Evolutionary conservation across 2,888 invertebrate species (phyloP).

Genomic region (Frankliniella intonsa): DNA sequence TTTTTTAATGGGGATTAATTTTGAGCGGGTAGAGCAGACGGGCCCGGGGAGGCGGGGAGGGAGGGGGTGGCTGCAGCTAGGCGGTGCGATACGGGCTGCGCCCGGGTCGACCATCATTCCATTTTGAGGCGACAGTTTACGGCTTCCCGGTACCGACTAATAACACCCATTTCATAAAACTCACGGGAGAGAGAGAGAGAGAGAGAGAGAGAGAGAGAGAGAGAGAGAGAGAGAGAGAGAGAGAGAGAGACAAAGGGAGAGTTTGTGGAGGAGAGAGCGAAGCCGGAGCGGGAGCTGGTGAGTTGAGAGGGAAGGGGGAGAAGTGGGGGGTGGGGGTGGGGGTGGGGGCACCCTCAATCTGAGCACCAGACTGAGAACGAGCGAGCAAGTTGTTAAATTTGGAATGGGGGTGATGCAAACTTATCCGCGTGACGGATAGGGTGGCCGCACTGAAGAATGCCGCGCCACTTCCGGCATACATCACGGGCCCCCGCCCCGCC

Average conservation of each 20-base stretch:
- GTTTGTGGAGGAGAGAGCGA: not conserved
- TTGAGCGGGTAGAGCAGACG: no score
- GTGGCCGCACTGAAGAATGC: constrained; percentile 9
- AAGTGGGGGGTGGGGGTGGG: no score
- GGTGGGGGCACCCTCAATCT: not conserved
- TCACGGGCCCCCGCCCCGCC: not conserved
- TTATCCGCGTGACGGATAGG: constrained; percentile 18
- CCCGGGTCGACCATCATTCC: not conserved
- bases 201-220: not conserved
- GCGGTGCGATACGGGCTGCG: no score
- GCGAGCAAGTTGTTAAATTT: not conserved
- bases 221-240: not conserved
- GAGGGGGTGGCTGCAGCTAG: no score
- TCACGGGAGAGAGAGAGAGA: not conserved
- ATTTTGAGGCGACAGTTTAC: constrained; percentile 16
- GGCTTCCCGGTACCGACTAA: not conserved
- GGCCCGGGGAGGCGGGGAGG: no score
- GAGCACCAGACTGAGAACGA: not conserved
- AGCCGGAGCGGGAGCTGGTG: not conserved
- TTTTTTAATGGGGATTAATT: no score
- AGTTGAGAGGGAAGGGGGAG: not conserved
- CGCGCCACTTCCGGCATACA: constrained; percentile 15
- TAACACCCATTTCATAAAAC: constrained; percentile 23
- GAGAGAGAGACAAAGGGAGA: not conserved
- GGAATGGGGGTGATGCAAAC: constrained; percentile 11